Evolutionary conservation across 2,797 vertebrate species (phyloP).

Genomic region (Oreortyx pictus): DNA sequence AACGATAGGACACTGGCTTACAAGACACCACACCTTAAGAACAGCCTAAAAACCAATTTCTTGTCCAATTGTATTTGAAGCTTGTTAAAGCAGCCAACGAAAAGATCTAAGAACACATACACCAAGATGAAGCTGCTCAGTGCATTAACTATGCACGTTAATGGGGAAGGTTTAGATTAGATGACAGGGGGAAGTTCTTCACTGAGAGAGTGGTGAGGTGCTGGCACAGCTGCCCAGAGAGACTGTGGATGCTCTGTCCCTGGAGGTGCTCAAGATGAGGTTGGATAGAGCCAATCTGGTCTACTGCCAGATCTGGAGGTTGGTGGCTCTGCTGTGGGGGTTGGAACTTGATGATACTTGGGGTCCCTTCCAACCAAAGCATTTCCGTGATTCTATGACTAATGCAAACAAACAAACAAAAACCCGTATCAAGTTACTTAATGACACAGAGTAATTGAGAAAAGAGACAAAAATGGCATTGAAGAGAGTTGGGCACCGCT

Average conservation of each 20-base stretch:
- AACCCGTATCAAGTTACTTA: neutral
- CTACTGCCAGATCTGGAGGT: too few relatives aligned
- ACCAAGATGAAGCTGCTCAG: neutral
- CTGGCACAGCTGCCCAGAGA: too few relatives aligned
- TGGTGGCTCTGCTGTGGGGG: too few relatives aligned
- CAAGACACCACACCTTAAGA: neutral
- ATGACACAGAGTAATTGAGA: neutral
- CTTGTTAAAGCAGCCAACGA: neutral
- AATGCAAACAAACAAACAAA: neutral
- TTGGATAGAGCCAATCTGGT: too few relatives aligned
- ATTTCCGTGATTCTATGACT: too few relatives aligned
- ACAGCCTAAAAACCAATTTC: neutral
- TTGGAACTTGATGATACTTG: too few relatives aligned
- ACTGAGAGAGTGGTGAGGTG: too few relatives aligned
- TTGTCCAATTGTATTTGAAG: neutral
- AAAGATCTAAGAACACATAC: neutral
- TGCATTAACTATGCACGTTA: neutral
- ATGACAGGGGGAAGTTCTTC: too few relatives aligned
- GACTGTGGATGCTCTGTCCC: too few relatives aligned
- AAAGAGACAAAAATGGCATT: neutral
- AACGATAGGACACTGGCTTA: neutral
- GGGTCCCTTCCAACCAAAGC: too few relatives aligned
- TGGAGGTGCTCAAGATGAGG: too few relatives aligned
- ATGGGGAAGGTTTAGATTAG: too few relatives aligned
- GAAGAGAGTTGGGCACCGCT: neutral